Evolutionary conservation across 2,113 vertebrate species (phyloP).

Genomic region (Puma concolor): DNA sequence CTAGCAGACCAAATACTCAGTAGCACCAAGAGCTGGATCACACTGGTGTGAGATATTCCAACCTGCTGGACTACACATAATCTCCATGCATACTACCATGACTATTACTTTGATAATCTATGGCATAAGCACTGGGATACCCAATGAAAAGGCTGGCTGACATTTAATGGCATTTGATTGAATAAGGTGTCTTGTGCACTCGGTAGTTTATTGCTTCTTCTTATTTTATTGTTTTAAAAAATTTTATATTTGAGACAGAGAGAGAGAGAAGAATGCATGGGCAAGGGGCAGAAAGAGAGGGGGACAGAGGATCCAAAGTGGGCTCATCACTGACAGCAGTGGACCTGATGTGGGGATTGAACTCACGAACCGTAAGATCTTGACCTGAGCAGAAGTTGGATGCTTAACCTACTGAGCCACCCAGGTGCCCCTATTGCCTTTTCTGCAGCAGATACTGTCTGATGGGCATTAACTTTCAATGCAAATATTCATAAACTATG

Average conservation of each 20-base stretch:
- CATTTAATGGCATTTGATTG: background rate
- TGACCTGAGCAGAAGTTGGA: too few species aligned
- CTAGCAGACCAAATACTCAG: background rate
- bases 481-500: background rate
- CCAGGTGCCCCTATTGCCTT: background rate
- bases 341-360: too few species aligned
- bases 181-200: background rate
- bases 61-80: background rate
- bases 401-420: too few species aligned
- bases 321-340: too few species aligned
- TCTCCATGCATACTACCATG: background rate
- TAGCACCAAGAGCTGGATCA: background rate
- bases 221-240: too few species aligned
- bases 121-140: background rate
- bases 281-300: too few species aligned
- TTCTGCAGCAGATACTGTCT: background rate
- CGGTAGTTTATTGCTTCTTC: background rate
- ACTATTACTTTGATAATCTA: background rate
- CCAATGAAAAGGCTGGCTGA: background rate
- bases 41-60: background rate
- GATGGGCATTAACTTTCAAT: background rate
- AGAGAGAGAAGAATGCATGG: too few species aligned
- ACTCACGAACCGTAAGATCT: too few species aligned
- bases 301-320: too few species aligned
- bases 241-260: too few species aligned